Conservation (phyloP, 2,797 vertebrate genomes). For the Pyrocephalus nanus region DNA sequence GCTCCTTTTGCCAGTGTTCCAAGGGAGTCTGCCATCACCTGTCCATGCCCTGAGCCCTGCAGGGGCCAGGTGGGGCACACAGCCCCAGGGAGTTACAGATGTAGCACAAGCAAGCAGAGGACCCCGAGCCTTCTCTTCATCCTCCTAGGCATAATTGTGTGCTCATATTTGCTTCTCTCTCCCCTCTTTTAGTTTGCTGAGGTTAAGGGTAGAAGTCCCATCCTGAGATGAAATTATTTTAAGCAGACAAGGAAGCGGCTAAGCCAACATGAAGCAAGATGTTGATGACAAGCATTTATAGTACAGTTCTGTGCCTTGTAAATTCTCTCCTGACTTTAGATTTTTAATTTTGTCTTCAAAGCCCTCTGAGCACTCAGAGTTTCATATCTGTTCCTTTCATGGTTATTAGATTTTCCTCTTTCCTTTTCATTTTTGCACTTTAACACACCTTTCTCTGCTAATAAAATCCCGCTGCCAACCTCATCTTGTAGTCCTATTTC, state of each 20-base stretch:
- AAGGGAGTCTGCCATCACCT: neutral
- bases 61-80: accelerated
- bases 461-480: neutral
- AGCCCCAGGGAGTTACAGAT: too few relatives aligned
- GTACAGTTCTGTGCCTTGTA: neutral
- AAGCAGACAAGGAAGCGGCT: neutral
- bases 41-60: accelerated
- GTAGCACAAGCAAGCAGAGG: accelerated
- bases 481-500: neutral
- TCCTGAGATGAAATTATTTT: neutral
- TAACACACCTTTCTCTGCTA: neutral
- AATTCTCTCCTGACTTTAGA: neutral
- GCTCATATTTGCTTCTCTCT: neutral
- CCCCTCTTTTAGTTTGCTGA: neutral
- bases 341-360: neutral
- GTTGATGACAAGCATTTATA: neutral
- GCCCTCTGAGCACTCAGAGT: neutral
- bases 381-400: neutral
- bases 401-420: neutral
- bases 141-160: neutral
- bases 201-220: neutral
- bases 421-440: neutral
- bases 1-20: neutral
- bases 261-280: neutral
- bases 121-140: neutral